phyloP scores from a whole-genome alignment of 1,140 invertebrate genomes.

The Neodiprion pinetum region DNA sequence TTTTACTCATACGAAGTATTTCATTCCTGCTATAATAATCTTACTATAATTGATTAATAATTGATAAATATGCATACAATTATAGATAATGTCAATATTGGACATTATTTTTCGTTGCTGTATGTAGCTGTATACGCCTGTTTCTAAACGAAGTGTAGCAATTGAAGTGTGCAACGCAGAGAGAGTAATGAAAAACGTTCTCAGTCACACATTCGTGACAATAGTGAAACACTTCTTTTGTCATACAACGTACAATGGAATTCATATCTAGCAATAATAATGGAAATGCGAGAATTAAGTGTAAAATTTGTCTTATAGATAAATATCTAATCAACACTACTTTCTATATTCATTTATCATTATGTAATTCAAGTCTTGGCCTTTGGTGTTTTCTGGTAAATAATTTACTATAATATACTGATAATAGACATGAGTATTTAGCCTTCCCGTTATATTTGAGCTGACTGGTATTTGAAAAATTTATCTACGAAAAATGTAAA shows the following conservation, averaged over 20 bases:
- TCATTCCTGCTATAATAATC: background rate
- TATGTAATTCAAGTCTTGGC: constrained; percentile 35
- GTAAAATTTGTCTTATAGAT: background rate
- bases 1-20: background rate
- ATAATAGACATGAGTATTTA: constrained; percentile 9
- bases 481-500: background rate
- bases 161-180: no score
- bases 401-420: constrained; percentile 13
- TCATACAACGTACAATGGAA: background rate
- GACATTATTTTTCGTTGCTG: no score
- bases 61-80: background rate
- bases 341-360: background rate
- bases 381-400: constrained; percentile 43
- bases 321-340: background rate
- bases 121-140: no score
- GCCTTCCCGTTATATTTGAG: background rate
- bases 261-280: background rate
- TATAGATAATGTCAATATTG: background rate
- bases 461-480: background rate
- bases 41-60: background rate
- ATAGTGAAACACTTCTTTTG: background rate
- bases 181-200: no score
- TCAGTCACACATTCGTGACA: no score
- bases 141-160: no score
- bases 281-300: background rate